Percentiles rank a stretch among this genome's conserved stretches.
Conservation (phyloP, 2,113 vertebrate species). For the Colinus virginianus region DNA sequence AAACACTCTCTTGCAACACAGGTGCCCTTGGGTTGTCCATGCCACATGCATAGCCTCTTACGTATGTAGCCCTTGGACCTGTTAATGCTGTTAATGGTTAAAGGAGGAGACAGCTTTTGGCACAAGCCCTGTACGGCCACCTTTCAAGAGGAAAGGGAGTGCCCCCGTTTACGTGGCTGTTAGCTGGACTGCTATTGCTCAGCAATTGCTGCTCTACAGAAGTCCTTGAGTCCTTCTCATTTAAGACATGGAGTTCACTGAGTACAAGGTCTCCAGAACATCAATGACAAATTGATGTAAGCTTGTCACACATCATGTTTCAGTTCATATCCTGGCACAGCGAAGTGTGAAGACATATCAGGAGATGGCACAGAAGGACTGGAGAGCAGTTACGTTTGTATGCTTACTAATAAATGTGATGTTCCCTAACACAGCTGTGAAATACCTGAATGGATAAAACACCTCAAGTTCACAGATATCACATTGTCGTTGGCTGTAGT, state of each 20-base stretch:
- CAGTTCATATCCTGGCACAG: not conserved
- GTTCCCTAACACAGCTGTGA: not conserved
- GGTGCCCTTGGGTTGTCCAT: not conserved
- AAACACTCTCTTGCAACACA: not conserved
- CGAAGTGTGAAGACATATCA: fast-evolving
- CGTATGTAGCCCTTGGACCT: not conserved
- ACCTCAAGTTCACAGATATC: not conserved
- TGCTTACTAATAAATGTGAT: not conserved
- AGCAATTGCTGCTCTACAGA: not conserved
- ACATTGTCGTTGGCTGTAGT: not conserved
- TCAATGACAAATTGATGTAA: not conserved
- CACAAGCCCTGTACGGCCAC: not conserved
- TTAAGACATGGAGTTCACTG: not conserved
- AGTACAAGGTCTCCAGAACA: not conserved
- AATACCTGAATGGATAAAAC: not conserved
- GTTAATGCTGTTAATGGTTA: conserved; percentile 37
- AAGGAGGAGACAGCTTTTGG: not conserved
- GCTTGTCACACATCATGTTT: not conserved
- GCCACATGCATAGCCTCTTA: not conserved
- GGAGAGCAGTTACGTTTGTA: not conserved
- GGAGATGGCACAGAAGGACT: not conserved
- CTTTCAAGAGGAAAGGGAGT: not conserved
- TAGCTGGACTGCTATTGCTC: not conserved
- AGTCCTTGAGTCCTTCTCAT: not conserved
- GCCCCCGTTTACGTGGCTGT: fast-evolving